Percentiles rank a stretch among this genome's conserved stretches.
These are phyloP conservation scores for Drosophila differens DNA, from an alignment of 2,888 invertebrate genomes.

Conservation along the genomic window DNA sequence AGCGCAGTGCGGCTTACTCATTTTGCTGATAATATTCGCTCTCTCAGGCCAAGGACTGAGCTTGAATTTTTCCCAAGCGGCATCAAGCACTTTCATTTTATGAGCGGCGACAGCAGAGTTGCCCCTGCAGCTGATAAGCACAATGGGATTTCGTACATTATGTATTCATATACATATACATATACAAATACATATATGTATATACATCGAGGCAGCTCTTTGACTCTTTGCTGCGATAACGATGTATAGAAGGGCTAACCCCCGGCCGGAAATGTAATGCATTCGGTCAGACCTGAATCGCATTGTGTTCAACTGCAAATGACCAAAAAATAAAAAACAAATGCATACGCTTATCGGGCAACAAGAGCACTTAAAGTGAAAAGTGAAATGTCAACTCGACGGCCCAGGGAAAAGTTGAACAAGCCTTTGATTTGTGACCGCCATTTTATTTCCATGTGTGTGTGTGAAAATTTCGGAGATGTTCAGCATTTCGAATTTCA, in stretches of 20 bases:
- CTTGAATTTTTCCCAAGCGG: constrained; percentile 25
- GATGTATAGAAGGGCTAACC: constrained; percentile 41
- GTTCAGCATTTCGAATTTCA: constrained; percentile 59
- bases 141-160: constrained; percentile 1
- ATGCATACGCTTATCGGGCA: constrained; percentile 62
- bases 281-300: constrained; percentile 17
- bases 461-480: constrained; percentile 55
- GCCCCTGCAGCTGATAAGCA: constrained; percentile 44
- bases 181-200: not conserved
- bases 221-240: constrained; percentile 39
- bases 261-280: constrained; percentile 48
- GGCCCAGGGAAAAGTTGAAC: constrained; percentile 58
- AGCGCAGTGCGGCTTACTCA: constrained; percentile 41
- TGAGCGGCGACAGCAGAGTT: constrained; percentile 49
- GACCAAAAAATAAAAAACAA: constrained; percentile 34
- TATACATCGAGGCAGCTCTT: constrained; percentile 4
- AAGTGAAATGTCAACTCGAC: constrained; percentile 76
- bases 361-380: constrained; percentile 70
- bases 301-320: constrained; percentile 28
- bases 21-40: constrained; percentile 40
- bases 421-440: constrained; percentile 73
- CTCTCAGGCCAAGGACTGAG: constrained; percentile 22
- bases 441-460: constrained; percentile 16
- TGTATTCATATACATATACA: not conserved
- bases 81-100: constrained; percentile 70